Conservation (phyloP, 2,113 vertebrate genomes). For the Prunella himalayana region DNA sequence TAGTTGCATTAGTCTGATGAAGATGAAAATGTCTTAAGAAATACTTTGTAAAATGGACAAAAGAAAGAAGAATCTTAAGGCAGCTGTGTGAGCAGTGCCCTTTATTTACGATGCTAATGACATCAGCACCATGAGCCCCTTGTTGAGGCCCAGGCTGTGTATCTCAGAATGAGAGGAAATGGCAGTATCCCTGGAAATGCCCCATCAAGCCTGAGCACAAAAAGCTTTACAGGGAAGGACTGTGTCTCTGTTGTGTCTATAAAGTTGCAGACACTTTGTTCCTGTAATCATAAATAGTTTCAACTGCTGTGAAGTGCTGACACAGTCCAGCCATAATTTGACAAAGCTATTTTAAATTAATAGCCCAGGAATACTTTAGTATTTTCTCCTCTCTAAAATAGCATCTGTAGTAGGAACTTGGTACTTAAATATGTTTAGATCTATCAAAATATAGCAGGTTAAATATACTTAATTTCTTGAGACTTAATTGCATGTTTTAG, state of each 20-base stretch:
- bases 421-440: neutral
- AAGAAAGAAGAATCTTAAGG: neutral
- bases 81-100: neutral
- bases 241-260: neutral
- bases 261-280: conserved; percentile 23
- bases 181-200: conserved; percentile 13
- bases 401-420: neutral
- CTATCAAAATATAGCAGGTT: neutral
- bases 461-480: neutral
- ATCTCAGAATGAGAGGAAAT: conserved; percentile 21
- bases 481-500: neutral
- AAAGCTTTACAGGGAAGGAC: neutral
- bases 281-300: conserved; percentile 21
- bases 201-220: conserved; percentile 8
- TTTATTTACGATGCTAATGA: neutral
- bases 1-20: neutral
- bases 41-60: neutral
- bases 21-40: neutral
- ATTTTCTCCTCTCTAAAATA: neutral
- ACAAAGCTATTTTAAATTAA: neutral
- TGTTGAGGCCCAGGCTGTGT: neutral
- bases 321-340: neutral
- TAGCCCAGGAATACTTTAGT: neutral
- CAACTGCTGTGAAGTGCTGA: conserved; percentile 19
- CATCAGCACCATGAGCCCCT: neutral